Percentiles rank a stretch among this genome's conserved stretches.
Evolutionary conservation across 1,140 invertebrate genomes (phyloP).

Genomic region (Chymomyza costata): DNA sequence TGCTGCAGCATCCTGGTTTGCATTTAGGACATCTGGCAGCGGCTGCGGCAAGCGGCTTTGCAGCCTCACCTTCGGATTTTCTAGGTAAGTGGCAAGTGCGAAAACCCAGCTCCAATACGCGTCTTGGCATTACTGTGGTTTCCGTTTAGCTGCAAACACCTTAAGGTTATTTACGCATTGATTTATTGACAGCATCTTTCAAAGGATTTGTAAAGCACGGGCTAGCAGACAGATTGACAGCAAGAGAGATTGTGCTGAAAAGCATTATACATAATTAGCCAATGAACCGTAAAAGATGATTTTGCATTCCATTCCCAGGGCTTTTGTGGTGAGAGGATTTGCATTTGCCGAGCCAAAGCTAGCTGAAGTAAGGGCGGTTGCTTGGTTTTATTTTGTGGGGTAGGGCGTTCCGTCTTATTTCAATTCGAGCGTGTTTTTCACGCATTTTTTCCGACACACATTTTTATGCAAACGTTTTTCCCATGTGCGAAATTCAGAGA

Average conservation of each 20-base stretch:
- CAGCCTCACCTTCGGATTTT: constrained; percentile 81
- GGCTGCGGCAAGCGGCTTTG: constrained; percentile 77
- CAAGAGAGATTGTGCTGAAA: constrained; percentile 36
- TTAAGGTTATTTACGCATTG: constrained; percentile 28
- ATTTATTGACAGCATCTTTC: constrained; percentile 3
- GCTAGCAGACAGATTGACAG: no score
- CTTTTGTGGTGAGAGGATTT: constrained; percentile 63
- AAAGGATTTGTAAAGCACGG: constrained; percentile 28
- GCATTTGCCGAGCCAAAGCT: constrained; percentile 37
- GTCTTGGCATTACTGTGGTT: constrained; percentile 6
- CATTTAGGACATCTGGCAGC: constrained; percentile 78
- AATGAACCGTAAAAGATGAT: constrained; percentile 74
- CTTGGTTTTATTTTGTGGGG: no score
- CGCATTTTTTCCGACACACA: constrained; percentile 26
- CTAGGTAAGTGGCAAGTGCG: constrained; percentile 84
- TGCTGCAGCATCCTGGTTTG: constrained; percentile 77
- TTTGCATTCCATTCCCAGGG: constrained; percentile 41
- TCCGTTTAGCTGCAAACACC: constrained; percentile 37
- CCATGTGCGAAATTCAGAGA: constrained; percentile 38
- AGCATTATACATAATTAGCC: constrained; percentile 70
- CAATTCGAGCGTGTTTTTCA: constrained; percentile 52
- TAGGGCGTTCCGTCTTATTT: constrained; percentile 43
- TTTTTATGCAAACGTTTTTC: constrained; percentile 37
- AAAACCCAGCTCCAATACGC: background rate
- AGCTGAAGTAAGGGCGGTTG: no score